Conservation (phyloP, 2,888 invertebrate genomes). For the Agonopterix heracliana region DNA sequence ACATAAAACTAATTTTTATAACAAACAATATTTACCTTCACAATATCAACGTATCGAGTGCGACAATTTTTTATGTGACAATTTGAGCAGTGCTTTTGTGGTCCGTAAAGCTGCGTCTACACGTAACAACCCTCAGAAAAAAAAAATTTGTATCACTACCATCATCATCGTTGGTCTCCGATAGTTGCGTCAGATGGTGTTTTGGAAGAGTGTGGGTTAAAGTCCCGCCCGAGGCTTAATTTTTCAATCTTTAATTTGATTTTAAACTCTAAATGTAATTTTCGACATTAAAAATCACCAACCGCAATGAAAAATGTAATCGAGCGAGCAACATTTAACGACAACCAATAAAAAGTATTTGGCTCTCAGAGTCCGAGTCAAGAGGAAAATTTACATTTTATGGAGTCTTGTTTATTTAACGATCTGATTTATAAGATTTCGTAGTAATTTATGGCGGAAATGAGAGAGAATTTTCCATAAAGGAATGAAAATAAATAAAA, state of each 20-base stretch:
- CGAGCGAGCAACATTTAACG: conserved; percentile 7
- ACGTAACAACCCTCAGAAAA: no score
- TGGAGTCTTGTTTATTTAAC: background rate
- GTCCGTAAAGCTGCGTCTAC: no score
- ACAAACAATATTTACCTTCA: no score
- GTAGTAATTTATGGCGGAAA: background rate
- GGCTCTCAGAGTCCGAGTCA: background rate
- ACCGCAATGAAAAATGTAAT: conserved; percentile 3
- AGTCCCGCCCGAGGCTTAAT: no score
- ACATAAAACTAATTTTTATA: no score
- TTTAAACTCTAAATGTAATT: no score
- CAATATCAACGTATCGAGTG: background rate
- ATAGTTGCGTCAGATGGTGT: no score
- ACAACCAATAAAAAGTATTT: conserved; percentile 15
- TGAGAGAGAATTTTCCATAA: background rate
- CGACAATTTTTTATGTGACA: conserved; percentile 1
- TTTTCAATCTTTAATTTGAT: no score
- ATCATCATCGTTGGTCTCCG: no score
- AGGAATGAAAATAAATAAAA: background rate
- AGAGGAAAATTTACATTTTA: background rate
- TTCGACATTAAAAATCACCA: background rate
- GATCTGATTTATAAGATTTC: background rate
- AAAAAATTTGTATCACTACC: no score
- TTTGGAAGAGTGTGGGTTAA: no score
- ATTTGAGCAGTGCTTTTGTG: no score